Evolutionary conservation across 2,797 vertebrate genomes (phyloP), one percentile per base, ranked within the genome.

Genomic region (Botia kubotai): DNA sequence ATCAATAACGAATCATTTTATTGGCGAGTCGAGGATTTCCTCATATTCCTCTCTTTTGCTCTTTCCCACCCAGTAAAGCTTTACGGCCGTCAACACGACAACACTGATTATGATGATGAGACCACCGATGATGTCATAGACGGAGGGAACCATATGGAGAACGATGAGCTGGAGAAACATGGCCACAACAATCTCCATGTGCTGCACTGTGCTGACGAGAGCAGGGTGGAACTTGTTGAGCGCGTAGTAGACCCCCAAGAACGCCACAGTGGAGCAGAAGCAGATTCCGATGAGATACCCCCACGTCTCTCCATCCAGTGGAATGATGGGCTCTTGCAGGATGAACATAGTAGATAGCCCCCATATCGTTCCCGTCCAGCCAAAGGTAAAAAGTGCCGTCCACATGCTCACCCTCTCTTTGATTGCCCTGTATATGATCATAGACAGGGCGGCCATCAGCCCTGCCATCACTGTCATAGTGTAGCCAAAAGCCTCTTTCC

Each of bases 401-500:
- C 96, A 97, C 87, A 99, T 95, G 87, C 97, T 97, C 79, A 98
- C 93, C 85, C 93, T 95, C 82, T 98, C 97, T 88, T 96, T 97
- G 85, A 98, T 95, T 52, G 97, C 97, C 17, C 97, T 95, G 74
- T 98, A 99, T 50, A 97, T 92, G 29, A 98, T 97, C 93, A 99
- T 95, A 0, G 97, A 97, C 79, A 99, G 94, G 46, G 98, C 97
- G 72, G 97, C 97, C 89, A 97, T 98, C 88, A 99, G 87, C 50
- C 98, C 98, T 0, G 98, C 97, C 82, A 98, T 95, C 1, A 96
- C 95, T 0, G 97, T 96, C 89, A 99, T 96, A 21, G 96, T 97
- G 53, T 98, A 99, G 29, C 97, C 98, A 79, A 99, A 99, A 12
- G 96, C 96, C 72, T 96, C 94, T 87, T 95, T 97, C 98, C 97